Conservation (phyloP, 2,797 vertebrate genomes). For the Sebastes hubbsi region DNA sequence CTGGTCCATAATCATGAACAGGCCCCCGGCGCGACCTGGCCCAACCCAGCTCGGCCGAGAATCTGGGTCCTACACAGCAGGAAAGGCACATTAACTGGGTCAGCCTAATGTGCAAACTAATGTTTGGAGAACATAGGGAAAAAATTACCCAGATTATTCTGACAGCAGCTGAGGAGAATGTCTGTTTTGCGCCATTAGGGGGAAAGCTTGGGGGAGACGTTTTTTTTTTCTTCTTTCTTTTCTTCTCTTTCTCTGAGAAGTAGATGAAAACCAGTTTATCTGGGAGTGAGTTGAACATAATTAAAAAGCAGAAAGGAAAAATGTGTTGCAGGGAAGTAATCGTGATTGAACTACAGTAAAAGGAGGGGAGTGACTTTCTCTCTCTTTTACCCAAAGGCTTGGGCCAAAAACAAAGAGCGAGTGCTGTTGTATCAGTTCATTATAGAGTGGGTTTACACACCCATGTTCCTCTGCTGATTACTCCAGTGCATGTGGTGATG, state of each 20-base stretch:
- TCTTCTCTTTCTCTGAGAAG: slow-evolving; percentile 41
- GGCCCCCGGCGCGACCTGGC: slow-evolving; percentile 76
- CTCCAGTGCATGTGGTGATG: slow-evolving; percentile 65
- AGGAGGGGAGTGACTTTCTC: slow-evolving; percentile 41
- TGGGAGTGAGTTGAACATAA: slow-evolving; percentile 48
- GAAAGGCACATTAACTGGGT: slow-evolving; percentile 90
- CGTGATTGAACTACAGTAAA: slow-evolving; percentile 52
- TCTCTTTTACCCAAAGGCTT: slow-evolving; percentile 42
- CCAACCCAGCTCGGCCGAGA: slow-evolving; percentile 41
- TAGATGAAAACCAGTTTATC: slow-evolving; percentile 64
- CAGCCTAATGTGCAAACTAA: slow-evolving; percentile 91
- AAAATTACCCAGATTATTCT: slow-evolving; percentile 90
- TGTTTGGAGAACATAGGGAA: slow-evolving; percentile 91
- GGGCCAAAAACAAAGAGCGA: slow-evolving; percentile 54
- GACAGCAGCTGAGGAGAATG: slow-evolving; percentile 88
- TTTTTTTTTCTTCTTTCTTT: slow-evolving; percentile 24
- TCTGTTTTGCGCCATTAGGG: slow-evolving; percentile 84
- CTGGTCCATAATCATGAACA: slow-evolving; percentile 91
- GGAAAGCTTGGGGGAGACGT: slow-evolving; percentile 70
- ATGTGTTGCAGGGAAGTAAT: slow-evolving; percentile 61
- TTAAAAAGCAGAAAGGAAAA: slow-evolving; percentile 68
- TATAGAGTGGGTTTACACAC: slow-evolving; percentile 66
- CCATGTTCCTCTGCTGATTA: slow-evolving; percentile 65
- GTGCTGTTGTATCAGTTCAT: slow-evolving; percentile 60
- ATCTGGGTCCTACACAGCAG: slow-evolving; percentile 75